Conservation (phyloP, 2,888 invertebrate species). For the Philopedon plagiatum region DNA sequence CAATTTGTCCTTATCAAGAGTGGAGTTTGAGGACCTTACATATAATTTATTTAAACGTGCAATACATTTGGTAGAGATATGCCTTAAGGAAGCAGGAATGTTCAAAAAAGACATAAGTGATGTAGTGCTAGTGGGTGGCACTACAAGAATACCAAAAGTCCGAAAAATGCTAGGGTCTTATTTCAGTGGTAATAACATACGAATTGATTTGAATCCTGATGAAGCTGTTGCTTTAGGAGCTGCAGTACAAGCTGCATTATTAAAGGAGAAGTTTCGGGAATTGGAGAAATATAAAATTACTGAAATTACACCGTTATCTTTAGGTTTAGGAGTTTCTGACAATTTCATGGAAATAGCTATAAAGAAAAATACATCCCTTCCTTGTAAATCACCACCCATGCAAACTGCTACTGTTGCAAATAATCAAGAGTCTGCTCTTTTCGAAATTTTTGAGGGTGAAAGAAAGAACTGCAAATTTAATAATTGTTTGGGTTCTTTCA, state of each 20-base stretch:
- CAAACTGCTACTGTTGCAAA: constrained; percentile 42
- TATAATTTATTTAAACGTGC: constrained; percentile 52
- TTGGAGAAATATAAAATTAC: constrained; percentile 49
- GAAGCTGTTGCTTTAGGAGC: constrained; percentile 60
- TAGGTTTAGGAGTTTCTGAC: constrained; percentile 52
- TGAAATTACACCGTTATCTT: constrained; percentile 57
- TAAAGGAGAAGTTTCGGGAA: constrained; percentile 39
- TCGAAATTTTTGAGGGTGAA: constrained; percentile 54
- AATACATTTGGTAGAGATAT: constrained; percentile 50
- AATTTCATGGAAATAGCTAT: constrained; percentile 54
- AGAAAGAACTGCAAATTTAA: constrained; percentile 46
- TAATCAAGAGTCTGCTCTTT: constrained; percentile 42
- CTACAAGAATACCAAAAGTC: constrained; percentile 58
- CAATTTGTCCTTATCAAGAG: constrained; percentile 48
- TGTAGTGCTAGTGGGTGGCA: constrained; percentile 58
- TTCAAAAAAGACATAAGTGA: constrained; percentile 53
- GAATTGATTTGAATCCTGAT: constrained; percentile 56
- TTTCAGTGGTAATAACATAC: constrained; percentile 53
- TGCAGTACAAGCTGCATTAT: constrained; percentile 55
- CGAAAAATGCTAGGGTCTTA: constrained; percentile 50
- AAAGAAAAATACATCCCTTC: constrained; percentile 53
- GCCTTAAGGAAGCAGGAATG: constrained; percentile 51
- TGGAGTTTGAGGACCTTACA: constrained; percentile 54
- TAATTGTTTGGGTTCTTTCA: constrained; percentile 41
- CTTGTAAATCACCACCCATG: constrained; percentile 17